Evolutionary conservation across 2,797 vertebrate genomes (phyloP), one percentile per base, ranked within the genome.

Genomic region (Rachycentron canadum): DNA sequence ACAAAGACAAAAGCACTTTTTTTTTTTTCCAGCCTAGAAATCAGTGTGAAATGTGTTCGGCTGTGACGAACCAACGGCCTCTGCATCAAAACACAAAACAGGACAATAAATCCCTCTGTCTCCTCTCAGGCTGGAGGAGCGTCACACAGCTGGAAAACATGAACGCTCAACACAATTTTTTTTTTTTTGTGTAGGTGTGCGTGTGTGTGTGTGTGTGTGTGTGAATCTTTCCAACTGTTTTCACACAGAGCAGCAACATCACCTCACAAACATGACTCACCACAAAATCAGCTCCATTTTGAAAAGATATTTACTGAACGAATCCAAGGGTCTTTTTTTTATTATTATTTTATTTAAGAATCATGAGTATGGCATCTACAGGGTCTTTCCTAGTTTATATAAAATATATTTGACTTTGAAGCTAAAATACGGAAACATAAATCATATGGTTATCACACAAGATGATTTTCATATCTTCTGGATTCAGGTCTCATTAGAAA

Each of bases 1-100:
- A 73, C 76, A 83, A 81, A 84, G 68, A 88, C 82, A 85, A 81
- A 83, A 63, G 47, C 69, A 80, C 63, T 57, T 67, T 74, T 76
- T 59, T 69, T 73, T 61, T 60, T 43, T 53, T 63, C 14, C 56
- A 64, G 56, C 65, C 38, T 47, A 9, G 55, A 87, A 70, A 78
- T 72, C 41, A 65, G 40, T 59, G 65, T 63, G 72, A 83, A 73
- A 73, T 69, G 75, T 61, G 69, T 58, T 83, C 67, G 7, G 57
- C 72, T 62, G 69, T 53, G 60, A 69, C 65, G 60, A 30, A 38
- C 34, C 14, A 9, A 67, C 49, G 30, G 9, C 43, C 61, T 59
- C 74, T 78, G 68, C 49, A 25, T 74, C 17, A 26, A 21, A 58
- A 59, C 30, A 50, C 10, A 65, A 59, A 63, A 55, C 32, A 52